Evolutionary conservation across 2,888 invertebrate genomes (phyloP), one percentile per base, ranked within the genome.

Genomic region (Amphipyra tragopoginis): DNA sequence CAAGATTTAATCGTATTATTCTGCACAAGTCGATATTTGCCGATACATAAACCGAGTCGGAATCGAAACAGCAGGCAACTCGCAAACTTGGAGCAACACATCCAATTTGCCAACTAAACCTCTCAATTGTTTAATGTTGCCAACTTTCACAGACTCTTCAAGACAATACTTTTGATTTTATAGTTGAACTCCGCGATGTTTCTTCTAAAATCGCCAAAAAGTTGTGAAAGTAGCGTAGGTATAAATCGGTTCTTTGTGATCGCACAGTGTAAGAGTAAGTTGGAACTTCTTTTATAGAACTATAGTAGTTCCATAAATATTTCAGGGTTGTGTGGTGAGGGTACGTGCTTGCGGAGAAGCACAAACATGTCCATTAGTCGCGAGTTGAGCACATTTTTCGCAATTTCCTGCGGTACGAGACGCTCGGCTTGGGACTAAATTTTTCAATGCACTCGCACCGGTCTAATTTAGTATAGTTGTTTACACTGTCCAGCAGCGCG

Each of bases 351-450:
- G 33, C 11, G 7, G 26, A 51, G 53, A 5, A 55, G 67, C 78
- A 75, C 81, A 82, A 77, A 83, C 76, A 78, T 77, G 79, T 82
- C 83, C 81, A 84, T 86, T 84, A 87, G 79, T 64, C 65, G 77
- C 65, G 72, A 71, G 77, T 79, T 74, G 71, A 75, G 80, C 59
- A 75, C 83, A 85, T 86, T 88, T 88, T 84, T 86, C 83, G 83
- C 82, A 86, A 86, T 88, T 86, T 86, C 84, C 86, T 72, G 72
- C 54, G 68, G 61, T 55, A 58, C 56, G 62, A 72, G 52, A 66
- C 66, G 48, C 52, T 43, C 56, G 26, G 54, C 44, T 63, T 56
- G 54, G 57, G 66, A 74, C 77, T 77, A 77, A 76, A 83, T 81
- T 84, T 84, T 83, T 86, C 85, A 85, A 84, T 77, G 80, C 65